Conservation (phyloP, 2,797 vertebrate species). For the Margarornis squamiger region DNA sequence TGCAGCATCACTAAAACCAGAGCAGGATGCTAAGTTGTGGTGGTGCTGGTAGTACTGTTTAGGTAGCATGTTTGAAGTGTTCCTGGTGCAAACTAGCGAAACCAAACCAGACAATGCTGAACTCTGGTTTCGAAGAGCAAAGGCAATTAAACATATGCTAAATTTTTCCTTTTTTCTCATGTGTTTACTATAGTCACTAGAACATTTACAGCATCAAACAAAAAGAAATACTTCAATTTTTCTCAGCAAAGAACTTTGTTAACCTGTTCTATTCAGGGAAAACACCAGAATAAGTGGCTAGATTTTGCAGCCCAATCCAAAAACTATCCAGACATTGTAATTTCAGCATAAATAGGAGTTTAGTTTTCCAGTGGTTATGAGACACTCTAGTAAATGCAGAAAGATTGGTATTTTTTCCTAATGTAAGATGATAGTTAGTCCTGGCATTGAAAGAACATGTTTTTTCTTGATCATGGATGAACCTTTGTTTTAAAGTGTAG, state of each 20-base stretch:
- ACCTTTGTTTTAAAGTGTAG: neutral
- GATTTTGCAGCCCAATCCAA: neutral
- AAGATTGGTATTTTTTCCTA: neutral
- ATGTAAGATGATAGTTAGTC: neutral
- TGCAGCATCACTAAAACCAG: neutral
- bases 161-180: neutral
- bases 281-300: neutral
- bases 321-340: neutral
- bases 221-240: neutral
- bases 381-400: neutral
- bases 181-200: neutral
- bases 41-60: neutral
- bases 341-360: neutral
- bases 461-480: neutral
- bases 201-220: neutral
- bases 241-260: neutral
- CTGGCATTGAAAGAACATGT: neutral
- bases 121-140: neutral
- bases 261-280: neutral
- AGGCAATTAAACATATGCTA: neutral
- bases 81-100: neutral
- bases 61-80: neutral
- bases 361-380: neutral
- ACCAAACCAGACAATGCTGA: neutral
- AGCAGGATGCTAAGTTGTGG: neutral